phyloP scores from a whole-genome alignment of 2,888 invertebrate species.

The Drosophila glabriapex region DNA sequence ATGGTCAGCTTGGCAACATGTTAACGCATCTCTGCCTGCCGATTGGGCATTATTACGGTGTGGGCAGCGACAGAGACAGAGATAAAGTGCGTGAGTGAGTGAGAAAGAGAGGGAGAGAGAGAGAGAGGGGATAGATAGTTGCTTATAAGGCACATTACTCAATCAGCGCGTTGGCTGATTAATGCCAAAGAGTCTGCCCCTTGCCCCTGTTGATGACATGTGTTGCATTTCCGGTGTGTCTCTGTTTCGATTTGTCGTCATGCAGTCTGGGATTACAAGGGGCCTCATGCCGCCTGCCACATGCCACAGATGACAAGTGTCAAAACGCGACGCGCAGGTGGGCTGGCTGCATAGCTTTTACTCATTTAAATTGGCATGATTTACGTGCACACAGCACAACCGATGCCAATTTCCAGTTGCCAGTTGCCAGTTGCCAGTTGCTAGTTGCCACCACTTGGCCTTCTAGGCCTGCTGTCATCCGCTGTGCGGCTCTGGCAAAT shows the following conservation, averaged over 20 bases:
- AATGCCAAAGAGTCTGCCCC: slow-evolving; percentile 40
- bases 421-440: slow-evolving; percentile 3
- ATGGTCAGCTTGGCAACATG: slow-evolving; percentile 60
- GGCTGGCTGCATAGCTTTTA: slow-evolving; percentile 37
- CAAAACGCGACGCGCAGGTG: slow-evolving; percentile 70
- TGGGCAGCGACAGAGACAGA: slow-evolving; percentile 3
- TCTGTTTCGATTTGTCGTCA: slow-evolving; percentile 45
- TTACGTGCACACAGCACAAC: slow-evolving; percentile 58
- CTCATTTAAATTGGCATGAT: slow-evolving; percentile 80
- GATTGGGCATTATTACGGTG: not conserved
- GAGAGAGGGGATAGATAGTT: not conserved
- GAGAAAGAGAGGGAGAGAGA: not conserved
- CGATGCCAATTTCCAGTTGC: slow-evolving; percentile 19
- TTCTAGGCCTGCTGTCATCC: slow-evolving; percentile 35
- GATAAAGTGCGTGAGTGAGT: not conserved
- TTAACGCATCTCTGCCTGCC: slow-evolving; percentile 35
- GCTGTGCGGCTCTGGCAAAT: slow-evolving; percentile 62
- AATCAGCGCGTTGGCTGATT: slow-evolving; percentile 71
- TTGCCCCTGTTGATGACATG: slow-evolving; percentile 53
- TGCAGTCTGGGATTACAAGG: slow-evolving; percentile 54
- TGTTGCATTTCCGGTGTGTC: slow-evolving; percentile 65
- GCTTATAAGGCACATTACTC: slow-evolving; percentile 54
- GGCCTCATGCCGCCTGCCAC: slow-evolving; percentile 19
- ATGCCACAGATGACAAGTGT: slow-evolving; percentile 67
- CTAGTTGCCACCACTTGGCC: slow-evolving; percentile 10